phyloP scores from a whole-genome alignment of 1,140 invertebrate genomes.

The Patella vulgata region DNA sequence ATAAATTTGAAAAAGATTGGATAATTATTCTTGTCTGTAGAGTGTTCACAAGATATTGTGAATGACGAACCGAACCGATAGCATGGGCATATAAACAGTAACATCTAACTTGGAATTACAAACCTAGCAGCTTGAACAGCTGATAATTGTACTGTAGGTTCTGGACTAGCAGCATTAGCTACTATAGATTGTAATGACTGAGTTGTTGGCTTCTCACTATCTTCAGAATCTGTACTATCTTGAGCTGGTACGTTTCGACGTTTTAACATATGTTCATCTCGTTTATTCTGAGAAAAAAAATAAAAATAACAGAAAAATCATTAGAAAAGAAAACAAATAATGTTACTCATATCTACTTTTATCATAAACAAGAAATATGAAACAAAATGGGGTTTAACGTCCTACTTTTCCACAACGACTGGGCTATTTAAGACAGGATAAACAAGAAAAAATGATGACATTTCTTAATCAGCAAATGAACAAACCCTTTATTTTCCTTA shows the following conservation, averaged over 20 bases:
- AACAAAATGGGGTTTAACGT: not conserved
- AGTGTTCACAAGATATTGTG: too few species aligned
- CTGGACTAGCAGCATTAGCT: conserved; percentile 58
- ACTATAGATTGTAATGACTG: conserved; percentile 64
- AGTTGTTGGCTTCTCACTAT: conserved; percentile 58
- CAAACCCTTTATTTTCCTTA: too few species aligned
- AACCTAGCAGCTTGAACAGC: conserved; percentile 68
- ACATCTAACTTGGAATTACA: not conserved
- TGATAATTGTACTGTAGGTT: conserved; percentile 60
- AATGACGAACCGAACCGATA: too few species aligned
- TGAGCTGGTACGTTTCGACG: conserved; percentile 83
- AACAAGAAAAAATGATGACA: too few species aligned
- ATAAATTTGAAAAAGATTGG: too few species aligned
- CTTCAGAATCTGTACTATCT: conserved; percentile 66
- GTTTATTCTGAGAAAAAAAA: conserved; percentile 77
- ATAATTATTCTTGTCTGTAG: too few species aligned
- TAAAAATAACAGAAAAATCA: not conserved
- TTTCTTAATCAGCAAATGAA: too few species aligned
- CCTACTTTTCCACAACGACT: too few species aligned
- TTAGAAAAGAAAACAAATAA: not conserved
- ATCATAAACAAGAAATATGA: not conserved
- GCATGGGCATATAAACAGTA: too few species aligned
- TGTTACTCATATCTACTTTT: not conserved
- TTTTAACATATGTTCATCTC: conserved; percentile 95
- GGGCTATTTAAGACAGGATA: too few species aligned